Evolutionary conservation across 2,797 vertebrate species (phyloP).

Genomic region (Syncerus caffer): DNA sequence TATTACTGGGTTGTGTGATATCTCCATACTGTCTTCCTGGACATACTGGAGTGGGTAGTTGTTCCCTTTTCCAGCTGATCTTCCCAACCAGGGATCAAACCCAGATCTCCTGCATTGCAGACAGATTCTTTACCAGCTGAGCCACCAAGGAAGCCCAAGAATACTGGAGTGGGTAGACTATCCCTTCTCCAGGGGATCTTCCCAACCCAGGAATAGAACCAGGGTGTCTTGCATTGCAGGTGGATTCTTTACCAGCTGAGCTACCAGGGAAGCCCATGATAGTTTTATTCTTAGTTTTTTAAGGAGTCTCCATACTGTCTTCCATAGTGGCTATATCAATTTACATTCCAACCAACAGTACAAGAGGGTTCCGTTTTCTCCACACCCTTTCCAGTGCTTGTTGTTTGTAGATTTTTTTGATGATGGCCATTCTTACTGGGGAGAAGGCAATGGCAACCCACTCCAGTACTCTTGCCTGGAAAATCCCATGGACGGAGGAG

Average conservation of each 20-base stretch:
- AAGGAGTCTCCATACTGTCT: background rate
- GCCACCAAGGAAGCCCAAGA: background rate
- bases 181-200: background rate
- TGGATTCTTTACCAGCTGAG: background rate
- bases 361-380: background rate
- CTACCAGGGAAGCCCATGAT: background rate
- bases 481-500: too few relatives aligned
- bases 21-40: background rate
- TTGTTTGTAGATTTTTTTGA: background rate
- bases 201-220: background rate
- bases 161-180: background rate
- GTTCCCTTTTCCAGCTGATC: background rate
- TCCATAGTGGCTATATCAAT: background rate
- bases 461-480: too few relatives aligned
- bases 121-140: background rate
- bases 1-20: background rate
- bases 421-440: background rate
- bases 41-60: background rate
- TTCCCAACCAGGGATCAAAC: background rate
- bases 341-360: background rate
- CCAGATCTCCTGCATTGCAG: background rate
- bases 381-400: background rate
- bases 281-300: background rate
- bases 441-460: too few relatives aligned
- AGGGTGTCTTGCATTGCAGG: background rate